phyloP scores from a whole-genome alignment of 2,797 vertebrate species.

The Acipenser ruthenus region DNA sequence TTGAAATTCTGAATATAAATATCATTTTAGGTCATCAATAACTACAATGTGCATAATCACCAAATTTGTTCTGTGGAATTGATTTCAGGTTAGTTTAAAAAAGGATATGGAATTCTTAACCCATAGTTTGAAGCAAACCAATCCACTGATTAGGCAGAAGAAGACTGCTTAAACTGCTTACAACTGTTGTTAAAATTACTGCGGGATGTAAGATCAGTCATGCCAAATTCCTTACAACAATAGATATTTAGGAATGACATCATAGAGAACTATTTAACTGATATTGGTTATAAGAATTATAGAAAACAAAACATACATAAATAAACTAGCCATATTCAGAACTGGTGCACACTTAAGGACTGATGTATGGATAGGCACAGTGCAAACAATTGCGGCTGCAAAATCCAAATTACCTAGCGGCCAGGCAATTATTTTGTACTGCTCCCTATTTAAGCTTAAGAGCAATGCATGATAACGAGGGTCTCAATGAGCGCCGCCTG shows the following conservation, averaged over 20 bases:
- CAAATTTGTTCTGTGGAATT: conserved; percentile 9
- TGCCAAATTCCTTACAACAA: conserved; percentile 17
- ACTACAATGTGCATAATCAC: not conserved
- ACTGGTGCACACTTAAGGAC: too few species aligned
- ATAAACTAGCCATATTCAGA: too few species aligned
- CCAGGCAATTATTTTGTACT: too few species aligned
- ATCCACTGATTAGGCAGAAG: conserved; percentile 34
- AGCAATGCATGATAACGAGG: too few species aligned
- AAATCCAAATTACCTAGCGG: too few species aligned
- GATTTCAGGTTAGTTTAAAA: conserved; percentile 22
- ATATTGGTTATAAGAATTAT: not conserved
- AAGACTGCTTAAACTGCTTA: conserved; percentile 32
- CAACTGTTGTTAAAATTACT: conserved; percentile 8
- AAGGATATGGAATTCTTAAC: conserved; percentile 30
- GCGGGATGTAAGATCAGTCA: not conserved
- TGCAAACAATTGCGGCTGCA: too few species aligned
- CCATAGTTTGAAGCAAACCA: conserved; percentile 25
- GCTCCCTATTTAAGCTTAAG: too few species aligned
- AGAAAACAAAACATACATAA: not conserved
- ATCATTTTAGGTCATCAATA: not conserved
- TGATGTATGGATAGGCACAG: too few species aligned
- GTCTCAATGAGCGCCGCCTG: too few species aligned
- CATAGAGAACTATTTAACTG: not conserved
- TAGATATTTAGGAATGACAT: conserved; percentile 11
- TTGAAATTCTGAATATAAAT: conserved; percentile 3